Evolutionary conservation across 2,888 invertebrate species (phyloP).

Genomic region (Polymixis lichenea): DNA sequence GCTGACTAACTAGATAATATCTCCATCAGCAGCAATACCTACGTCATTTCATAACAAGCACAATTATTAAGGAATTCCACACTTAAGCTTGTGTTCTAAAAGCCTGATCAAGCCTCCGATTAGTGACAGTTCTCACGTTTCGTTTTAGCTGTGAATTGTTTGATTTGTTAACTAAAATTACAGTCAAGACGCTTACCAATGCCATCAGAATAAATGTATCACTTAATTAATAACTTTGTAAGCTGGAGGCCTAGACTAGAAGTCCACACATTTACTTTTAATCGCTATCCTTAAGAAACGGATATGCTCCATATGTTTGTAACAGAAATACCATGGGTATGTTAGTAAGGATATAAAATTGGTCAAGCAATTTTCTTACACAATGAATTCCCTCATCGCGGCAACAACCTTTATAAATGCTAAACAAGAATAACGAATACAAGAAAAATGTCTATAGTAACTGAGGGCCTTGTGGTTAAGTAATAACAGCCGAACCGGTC

Average conservation of each 20-base stretch:
- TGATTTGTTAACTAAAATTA: neutral
- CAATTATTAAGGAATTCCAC: neutral
- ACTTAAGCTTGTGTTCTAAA: slow-evolving; percentile 4
- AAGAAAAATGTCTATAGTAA: neutral
- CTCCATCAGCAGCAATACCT: neutral
- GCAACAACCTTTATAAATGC: neutral
- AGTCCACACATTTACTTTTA: neutral
- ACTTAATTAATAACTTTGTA: too few relatives aligned
- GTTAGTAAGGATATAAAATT: neutral
- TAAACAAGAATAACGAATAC: neutral
- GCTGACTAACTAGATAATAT: slow-evolving; percentile 20
- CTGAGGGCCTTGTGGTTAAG: too few relatives aligned
- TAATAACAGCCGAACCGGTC: too few relatives aligned
- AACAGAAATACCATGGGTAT: neutral
- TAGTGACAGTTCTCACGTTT: slow-evolving; percentile 3
- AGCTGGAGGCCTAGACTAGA: too few relatives aligned
- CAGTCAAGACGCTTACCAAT: neutral
- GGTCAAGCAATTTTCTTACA: neutral
- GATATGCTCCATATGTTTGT: neutral
- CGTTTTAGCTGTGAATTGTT: neutral
- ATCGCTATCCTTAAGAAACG: neutral
- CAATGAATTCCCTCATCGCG: neutral
- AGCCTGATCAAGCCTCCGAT: slow-evolving; percentile 13
- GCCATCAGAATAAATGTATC: neutral
- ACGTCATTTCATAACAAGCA: neutral